Conservation (phyloP, 2,888 invertebrate genomes). For the Eupithecia subfuscata region DNA sequence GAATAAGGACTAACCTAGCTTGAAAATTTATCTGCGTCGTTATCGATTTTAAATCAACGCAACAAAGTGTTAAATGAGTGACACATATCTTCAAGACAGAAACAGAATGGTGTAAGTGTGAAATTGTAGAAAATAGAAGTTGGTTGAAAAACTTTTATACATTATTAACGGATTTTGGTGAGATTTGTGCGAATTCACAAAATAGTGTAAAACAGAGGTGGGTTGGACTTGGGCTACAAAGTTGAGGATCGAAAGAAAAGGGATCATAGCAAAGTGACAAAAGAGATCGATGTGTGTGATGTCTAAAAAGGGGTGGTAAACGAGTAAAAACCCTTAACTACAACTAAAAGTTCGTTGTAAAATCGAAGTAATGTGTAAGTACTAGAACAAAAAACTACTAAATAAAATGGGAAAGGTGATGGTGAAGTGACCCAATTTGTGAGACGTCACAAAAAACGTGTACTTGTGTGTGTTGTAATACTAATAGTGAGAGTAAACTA, state of each 20-base stretch:
- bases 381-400: not conserved
- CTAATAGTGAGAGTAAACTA: not conserved
- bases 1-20: not conserved
- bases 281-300: not conserved
- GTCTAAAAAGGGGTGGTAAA: not conserved
- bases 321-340: not conserved
- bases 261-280: not conserved
- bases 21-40: not conserved
- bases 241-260: not conserved
- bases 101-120: not conserved
- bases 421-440: not conserved
- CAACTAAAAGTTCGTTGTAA: not conserved
- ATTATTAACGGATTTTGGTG: not conserved
- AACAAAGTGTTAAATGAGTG: conserved; percentile 62
- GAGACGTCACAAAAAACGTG: not conserved
- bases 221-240: not conserved
- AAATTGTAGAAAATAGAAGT: not conserved
- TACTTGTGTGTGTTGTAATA: not conserved
- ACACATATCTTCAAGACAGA: conserved; percentile 50
- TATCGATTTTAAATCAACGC: conserved; percentile 13
- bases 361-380: not conserved
- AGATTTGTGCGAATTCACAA: not conserved
- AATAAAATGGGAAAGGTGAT: not conserved
- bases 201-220: not conserved
- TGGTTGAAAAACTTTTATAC: not conserved